These are phyloP conservation scores for Sylvilagus bachmani DNA, from an alignment of 2,113 vertebrate species.

Conservation along the genomic window DNA sequence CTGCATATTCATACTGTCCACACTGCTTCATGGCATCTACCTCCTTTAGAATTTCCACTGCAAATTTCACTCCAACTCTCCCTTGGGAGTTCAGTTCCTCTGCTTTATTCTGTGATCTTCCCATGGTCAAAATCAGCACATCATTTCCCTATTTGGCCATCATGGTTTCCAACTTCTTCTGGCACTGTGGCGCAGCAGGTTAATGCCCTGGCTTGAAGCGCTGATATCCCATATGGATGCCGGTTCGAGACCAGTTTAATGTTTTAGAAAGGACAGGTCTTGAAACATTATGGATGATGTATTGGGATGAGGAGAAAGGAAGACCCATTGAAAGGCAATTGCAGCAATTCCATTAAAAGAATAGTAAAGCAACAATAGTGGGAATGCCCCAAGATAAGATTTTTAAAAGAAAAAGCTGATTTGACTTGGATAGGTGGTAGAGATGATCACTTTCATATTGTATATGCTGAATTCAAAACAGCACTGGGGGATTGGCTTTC, in stretches of 20 bases:
- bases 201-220: too few relatives aligned
- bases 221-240: too few relatives aligned
- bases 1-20: too few relatives aligned
- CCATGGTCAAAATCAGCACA: too few relatives aligned
- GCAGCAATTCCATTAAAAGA: background rate
- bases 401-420: background rate
- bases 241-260: background rate
- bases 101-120: too few relatives aligned
- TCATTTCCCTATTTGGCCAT: too few relatives aligned
- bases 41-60: too few relatives aligned
- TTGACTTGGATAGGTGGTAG: background rate
- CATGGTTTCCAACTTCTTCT: too few relatives aligned
- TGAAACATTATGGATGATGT: background rate
- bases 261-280: background rate
- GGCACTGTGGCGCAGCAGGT: too few relatives aligned
- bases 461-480: slow-evolving; percentile 28
- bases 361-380: background rate
- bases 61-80: too few relatives aligned
- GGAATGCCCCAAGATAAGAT: background rate
- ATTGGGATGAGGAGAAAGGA: background rate
- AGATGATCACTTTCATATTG: slow-evolving; percentile 6
- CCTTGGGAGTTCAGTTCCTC: too few relatives aligned
- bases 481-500: background rate
- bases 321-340: background rate
- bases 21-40: too few relatives aligned